Evolutionary conservation across 2,113 vertebrate genomes (phyloP), one percentile per base, ranked within the genome.

Genomic region (Siniperca knerii): DNA sequence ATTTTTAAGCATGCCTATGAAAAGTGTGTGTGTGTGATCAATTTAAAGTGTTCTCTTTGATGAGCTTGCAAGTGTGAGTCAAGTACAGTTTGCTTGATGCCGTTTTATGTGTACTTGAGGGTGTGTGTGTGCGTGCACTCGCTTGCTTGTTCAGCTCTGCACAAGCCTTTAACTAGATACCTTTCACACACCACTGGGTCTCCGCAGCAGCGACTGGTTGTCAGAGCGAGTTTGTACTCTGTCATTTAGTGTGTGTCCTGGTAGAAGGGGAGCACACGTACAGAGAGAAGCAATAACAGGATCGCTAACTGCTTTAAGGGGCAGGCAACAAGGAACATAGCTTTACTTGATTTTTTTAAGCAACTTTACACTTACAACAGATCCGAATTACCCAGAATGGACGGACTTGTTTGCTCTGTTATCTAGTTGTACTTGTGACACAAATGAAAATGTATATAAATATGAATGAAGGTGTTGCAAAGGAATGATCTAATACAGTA

Each of bases 1-100:
- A 48, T 81, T 88, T 83, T 82, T 21, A 80, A 69, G 62, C 65
- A 62, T 40, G 33, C 57, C 58, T 65, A 52, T 46, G 69, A 81
- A 89, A 88, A 72, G 42, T 65, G 44, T 65, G 83, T 65, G 55
- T 21, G 25, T 12, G 75, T 29, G 60, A 75, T 85, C 81, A 85
- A 64, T 83, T 90, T 83, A 77, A 85, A 86, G 75, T 54, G 83
- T 70, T 80, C 52, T 62, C 77, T 93, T 90, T 91, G 89, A 94
- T 85, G 85, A 93, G 82, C 80, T 73, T 76, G 76, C 74, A 52
- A 82, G 77, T 82, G 71, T 29, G 75, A 93, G 89, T 93, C 88
- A 84, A 85, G 89, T 83, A 67, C 85, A 84, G 69, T 91, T 90
- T 90, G 73, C 82, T 72, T 90, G 91, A 92, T 75, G 90, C 57